Conservation (phyloP, 2,113 vertebrate genomes). For the Elephas maximus region DNA sequence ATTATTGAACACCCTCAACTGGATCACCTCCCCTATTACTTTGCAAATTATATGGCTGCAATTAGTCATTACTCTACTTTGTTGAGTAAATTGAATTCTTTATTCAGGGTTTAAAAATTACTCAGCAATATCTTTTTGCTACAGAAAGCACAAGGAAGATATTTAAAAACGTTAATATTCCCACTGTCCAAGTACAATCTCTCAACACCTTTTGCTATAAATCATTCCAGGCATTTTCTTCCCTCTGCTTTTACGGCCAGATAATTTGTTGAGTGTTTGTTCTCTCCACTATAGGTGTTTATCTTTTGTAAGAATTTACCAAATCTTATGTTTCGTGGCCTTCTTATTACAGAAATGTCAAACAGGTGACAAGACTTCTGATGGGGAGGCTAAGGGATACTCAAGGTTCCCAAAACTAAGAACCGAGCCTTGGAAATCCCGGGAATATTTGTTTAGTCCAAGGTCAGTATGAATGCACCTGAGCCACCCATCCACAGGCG, state of each 20-base stretch:
- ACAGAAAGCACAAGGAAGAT: neutral
- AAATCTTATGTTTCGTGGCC: neutral
- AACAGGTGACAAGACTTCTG: neutral
- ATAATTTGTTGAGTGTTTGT: slow-evolving; percentile 1
- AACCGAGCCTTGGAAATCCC: neutral
- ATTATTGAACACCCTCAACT: neutral
- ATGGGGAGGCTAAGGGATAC: neutral
- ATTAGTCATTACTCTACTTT: neutral
- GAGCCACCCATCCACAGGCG: too few species aligned
- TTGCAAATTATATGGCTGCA: neutral
- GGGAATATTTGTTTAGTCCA: neutral
- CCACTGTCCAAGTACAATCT: neutral
- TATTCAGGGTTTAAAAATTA: slow-evolving; percentile 7
- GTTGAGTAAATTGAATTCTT: neutral
- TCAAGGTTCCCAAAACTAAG: neutral
- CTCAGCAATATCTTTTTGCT: neutral
- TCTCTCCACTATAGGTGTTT: neutral
- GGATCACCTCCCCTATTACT: neutral
- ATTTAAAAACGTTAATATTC: slow-evolving; percentile 15
- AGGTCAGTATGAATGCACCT: neutral
- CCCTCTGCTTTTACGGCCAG: neutral
- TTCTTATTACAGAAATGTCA: neutral
- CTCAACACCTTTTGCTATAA: neutral
- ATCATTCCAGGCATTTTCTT: neutral
- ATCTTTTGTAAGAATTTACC: neutral